Base-by-base conservation (phyloP, 2,888 invertebrate species). In the Strigamia crassipes region DNA sequence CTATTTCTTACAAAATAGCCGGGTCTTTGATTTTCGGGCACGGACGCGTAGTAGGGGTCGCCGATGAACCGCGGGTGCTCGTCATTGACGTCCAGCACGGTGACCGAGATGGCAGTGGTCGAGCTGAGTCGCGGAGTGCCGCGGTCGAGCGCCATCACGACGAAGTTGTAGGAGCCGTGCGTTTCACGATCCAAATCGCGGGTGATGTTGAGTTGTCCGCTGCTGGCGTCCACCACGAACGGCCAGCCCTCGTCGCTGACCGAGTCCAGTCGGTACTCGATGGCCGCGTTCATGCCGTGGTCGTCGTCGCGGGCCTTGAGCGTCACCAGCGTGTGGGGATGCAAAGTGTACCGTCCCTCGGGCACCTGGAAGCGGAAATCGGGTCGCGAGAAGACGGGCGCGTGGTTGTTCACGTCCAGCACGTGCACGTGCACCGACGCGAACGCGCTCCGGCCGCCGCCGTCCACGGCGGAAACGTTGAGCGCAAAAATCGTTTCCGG, bases 331-430 rank as follows among this genome's bases (percentile, higher is more conserved):
- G 81, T 41, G 18, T 80, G 77, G 1, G 83, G 82, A 13, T 81
- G 79, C 82, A 83, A n/a, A 80, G 83, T 90, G 86, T 94, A 95
- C 31, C 91, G 90, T 0, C 95, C 94, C 89, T 96, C 96, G 81
- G 93, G 91, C 0, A 94, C 91, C 85, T 94, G 93, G 84, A 95
- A 96, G 80, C 91, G 93, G 86, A 96, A 96, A 92, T 92, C 94
- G 0, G 94, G 91, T 84, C 94, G 93, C 84, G 92, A 92, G 84
- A 96, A 96, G 84, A 92, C 91, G 0, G 96, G 96, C 6, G 93
- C 91, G 86, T 96, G 94, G 85, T 96, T 93, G 87, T 96, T 96
- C 0, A 95, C 91, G 84, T 88, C 86, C 51, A 85, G 83, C 4
- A 95, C 91, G 79, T 91, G 91, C n/a, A 96, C 90, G 84, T 92